phyloP scores from a whole-genome alignment of 2,888 invertebrate species.

The Uloborus plumipes region DNA sequence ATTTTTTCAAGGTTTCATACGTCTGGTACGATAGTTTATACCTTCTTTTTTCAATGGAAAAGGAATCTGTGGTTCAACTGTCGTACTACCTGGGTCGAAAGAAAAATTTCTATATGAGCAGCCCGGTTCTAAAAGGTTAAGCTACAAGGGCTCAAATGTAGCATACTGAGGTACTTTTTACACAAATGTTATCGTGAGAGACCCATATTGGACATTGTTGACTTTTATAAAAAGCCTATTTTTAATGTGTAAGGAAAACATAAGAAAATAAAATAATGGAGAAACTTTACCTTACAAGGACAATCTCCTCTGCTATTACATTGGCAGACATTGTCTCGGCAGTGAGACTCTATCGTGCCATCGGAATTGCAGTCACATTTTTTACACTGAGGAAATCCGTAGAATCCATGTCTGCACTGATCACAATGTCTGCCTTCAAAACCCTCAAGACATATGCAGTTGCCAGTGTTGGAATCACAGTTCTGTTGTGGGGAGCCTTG shows the following conservation, averaged over 20 bases:
- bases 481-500: slow-evolving; percentile 79
- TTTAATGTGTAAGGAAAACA: background rate
- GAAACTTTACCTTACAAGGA: slow-evolving; percentile 83
- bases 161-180: no score
- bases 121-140: no score
- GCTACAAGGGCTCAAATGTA: no score
- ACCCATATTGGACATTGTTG: no score
- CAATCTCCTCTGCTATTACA: slow-evolving; percentile 85
- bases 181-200: no score
- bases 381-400: slow-evolving; percentile 88
- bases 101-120: no score
- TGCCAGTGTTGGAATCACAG: slow-evolving; percentile 79
- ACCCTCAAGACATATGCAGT: slow-evolving; percentile 76
- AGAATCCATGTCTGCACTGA: slow-evolving; percentile 86
- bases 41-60: no score
- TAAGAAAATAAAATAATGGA: background rate
- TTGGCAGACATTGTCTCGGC: slow-evolving; percentile 76
- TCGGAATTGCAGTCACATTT: slow-evolving; percentile 85
- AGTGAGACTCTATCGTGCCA: slow-evolving; percentile 77
- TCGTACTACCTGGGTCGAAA: no score
- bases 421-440: slow-evolving; percentile 80
- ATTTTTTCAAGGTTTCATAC: no score
- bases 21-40: no score
- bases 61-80: no score
- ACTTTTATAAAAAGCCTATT: no score